Base-by-base conservation (phyloP, 1,140 invertebrate genomes). In the Drosophila rhopaloa region DNA sequence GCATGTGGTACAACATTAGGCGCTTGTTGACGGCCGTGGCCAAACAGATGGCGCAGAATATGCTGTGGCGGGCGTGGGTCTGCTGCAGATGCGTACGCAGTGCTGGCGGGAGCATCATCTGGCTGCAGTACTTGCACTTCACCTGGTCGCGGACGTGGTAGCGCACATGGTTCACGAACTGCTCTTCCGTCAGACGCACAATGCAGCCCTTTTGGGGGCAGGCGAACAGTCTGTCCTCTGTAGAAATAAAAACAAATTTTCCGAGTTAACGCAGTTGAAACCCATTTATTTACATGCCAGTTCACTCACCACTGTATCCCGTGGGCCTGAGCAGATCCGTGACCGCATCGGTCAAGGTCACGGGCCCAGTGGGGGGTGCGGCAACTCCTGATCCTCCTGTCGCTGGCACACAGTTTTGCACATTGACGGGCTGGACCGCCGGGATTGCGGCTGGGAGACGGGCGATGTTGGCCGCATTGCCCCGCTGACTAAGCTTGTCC, bases 41-140 rank as follows among this genome's bases (percentile, higher is more conserved):
- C 24, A 83, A 57, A 19, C 83, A 88, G n/a, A 63, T 7, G 51
- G 72, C 57, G 44, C 83, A 88, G 50, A 80, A 61, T 27, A 77
- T 53, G 24, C 40, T 51, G 47, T 88, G 83, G 0, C 72, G 63
- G 0, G 41, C 66, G 14, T 88, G 83, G 37, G 50, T 1, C 16
- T 46, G 56, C 14, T 65, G 59, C 53, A 88, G 38, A 48, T 88
- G 83, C 0, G 32, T 14, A 0, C 66, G 66, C 40, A 86, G 37
- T 5, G 35, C 0, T 0, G 56, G 16, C 0, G 80, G 48, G 2
- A 37, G 37, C 2, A 65, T 47, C 7, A 14, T 35, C 16, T 38
- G 13, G 0, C 1, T 0, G 40, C 83, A 88, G 27, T 54, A 66
- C 32, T 74, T 83, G 47, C 83, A 88, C 5, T 13, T 41, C 1